phyloP scores from a whole-genome alignment of 2,888 invertebrate species.

The Psococerastis gibbosa region DNA sequence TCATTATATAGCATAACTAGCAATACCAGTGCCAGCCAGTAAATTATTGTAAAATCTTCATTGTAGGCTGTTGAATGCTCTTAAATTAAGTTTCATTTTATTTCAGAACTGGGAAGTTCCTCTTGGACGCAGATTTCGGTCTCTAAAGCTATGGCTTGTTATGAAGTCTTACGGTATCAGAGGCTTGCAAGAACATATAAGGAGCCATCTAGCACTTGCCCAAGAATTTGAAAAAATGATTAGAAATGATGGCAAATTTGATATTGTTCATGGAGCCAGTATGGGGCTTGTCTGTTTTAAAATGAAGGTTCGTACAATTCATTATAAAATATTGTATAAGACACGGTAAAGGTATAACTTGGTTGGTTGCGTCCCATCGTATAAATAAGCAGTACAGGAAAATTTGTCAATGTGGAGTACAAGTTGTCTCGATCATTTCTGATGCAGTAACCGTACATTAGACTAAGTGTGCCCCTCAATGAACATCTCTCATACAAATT shows the following conservation, averaged over 20 bases:
- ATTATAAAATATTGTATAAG: too few species aligned
- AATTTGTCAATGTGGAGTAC: too few species aligned
- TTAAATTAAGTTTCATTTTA: constrained; percentile 18
- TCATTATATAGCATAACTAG: too few species aligned
- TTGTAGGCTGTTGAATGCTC: background rate
- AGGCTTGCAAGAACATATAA: constrained; percentile 56
- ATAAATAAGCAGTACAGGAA: too few species aligned
- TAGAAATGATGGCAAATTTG: constrained; percentile 51
- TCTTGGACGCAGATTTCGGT: constrained; percentile 68
- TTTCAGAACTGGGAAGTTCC: constrained; percentile 75
- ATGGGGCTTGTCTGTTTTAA: constrained; percentile 84
- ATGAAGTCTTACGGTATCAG: constrained; percentile 63
- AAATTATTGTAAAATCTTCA: background rate
- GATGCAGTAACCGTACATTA: too few species aligned
- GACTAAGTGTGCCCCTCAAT: too few species aligned
- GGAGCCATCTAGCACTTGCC: constrained; percentile 55
- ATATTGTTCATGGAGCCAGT: constrained; percentile 48
- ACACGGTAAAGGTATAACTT: too few species aligned
- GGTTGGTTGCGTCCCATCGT: too few species aligned
- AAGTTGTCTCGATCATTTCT: too few species aligned
- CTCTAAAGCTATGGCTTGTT: constrained; percentile 85
- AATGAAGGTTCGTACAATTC: constrained; percentile 52
- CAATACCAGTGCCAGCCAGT: too few species aligned
- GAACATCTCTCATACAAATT: too few species aligned
- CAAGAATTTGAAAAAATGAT: constrained; percentile 57